Base-by-base conservation (phyloP, 2,888 invertebrate species). In the Chorisops tibialis region DNA sequence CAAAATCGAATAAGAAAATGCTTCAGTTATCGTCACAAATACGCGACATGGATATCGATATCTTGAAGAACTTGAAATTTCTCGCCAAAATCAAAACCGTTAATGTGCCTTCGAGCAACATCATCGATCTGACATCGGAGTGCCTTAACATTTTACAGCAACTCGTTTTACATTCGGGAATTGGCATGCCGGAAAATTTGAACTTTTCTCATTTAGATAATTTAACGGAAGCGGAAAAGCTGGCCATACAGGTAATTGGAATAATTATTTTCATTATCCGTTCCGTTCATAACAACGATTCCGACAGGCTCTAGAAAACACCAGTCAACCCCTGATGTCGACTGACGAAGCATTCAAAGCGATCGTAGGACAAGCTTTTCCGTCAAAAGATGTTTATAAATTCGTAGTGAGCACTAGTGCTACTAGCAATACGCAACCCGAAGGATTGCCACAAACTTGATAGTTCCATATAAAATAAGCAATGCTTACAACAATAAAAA, bases 341-440 rank as follows among this genome's bases (percentile, higher is more conserved):
- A 77, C 78, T 0, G 79, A 79, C 61, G 78, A 78, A 39, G 77
- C 79, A 3, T 75, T 76, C 39, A 72, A 71, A 37, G 78, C 79
- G 2, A 70, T 79, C 1, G 75, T 78, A 50, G 73, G 73, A 0
- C 77, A 78, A 67, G 73, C 75, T 24, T 56, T 56, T 37, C 56
- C 56, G 5, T 30, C 14, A 16, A 56, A 45, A 30, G 7, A 24
- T 14, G 30, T 56, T 18, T 45, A 56, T 16, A 30, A 30, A 30
- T 30, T 30, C 9, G 30, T 30, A 30, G 30, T 30, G 30, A 3
- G 2, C 2, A 41, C 5, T 6, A 3, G 16, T 12, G 3, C 6
- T n/a, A 5, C 6, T 11, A 41, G 3, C 12, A 41, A 41, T 14
- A 3, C 41, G 9, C 16, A 41, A 41, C 5, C 16, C 5, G 30